phyloP scores from a whole-genome alignment of 2,113 vertebrate species.

The Entomyzon cyanotis region DNA sequence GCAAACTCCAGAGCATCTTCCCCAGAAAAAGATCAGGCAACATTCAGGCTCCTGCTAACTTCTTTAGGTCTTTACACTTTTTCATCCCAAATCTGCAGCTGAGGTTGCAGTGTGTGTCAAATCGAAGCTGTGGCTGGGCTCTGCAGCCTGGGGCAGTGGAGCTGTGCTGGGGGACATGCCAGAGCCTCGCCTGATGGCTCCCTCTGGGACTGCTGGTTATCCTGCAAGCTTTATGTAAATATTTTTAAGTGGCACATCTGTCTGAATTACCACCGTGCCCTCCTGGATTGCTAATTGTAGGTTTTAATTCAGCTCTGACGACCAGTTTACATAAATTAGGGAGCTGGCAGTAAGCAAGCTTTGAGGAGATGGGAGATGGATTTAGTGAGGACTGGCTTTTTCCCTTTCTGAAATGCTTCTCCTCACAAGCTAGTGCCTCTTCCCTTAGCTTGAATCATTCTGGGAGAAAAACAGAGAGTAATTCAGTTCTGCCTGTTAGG shows the following conservation, averaged over 20 bases:
- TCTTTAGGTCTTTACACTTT: not conserved
- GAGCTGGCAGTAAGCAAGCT: slow-evolving; percentile 48
- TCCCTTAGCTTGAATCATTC: not conserved
- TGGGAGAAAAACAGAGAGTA: not conserved
- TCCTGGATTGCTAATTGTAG: slow-evolving; percentile 70
- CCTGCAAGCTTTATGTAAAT: slow-evolving; percentile 64
- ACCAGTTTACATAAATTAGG: slow-evolving; percentile 69
- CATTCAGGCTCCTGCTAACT: not conserved
- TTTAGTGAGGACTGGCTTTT: not conserved
- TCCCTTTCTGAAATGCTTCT: not conserved
- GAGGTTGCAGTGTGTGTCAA: not conserved
- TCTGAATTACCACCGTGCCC: slow-evolving; percentile 56
- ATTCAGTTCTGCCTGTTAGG: not conserved
- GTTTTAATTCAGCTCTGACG: slow-evolving; percentile 63
- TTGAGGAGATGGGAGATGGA: slow-evolving; percentile 1
- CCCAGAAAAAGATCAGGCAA: not conserved
- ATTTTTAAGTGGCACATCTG: slow-evolving; percentile 68
- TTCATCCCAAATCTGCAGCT: not conserved
- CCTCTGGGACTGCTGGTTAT: slow-evolving; percentile 22
- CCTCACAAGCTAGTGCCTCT: not conserved
- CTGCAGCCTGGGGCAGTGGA: not conserved
- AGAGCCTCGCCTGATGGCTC: not conserved
- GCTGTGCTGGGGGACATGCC: not conserved
- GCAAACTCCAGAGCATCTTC: not conserved
- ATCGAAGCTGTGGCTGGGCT: not conserved